Conservation (phyloP, 2,113 vertebrate species). For the Catharus minimus region DNA sequence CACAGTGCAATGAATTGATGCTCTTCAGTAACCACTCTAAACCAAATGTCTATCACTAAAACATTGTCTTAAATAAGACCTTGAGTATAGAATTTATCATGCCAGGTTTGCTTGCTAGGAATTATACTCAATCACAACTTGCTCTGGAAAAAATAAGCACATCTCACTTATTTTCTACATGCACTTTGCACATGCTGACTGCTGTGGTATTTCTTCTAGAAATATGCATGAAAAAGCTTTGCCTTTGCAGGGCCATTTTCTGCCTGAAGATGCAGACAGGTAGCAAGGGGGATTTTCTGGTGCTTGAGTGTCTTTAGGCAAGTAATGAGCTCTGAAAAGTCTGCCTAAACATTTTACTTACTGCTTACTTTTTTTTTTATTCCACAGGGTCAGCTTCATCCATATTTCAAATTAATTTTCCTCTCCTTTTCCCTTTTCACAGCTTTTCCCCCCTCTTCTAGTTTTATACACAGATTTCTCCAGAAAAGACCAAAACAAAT, state of each 20-base stretch:
- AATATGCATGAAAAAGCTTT: fast-evolving
- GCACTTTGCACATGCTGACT: background rate
- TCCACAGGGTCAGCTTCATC: background rate
- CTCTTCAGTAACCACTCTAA: background rate
- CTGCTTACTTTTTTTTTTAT: background rate
- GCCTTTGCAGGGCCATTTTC: background rate
- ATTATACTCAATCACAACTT: background rate
- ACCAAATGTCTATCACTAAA: background rate
- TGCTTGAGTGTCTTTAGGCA: background rate
- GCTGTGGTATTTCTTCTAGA: background rate
- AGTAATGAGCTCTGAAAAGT: background rate
- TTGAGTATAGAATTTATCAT: background rate
- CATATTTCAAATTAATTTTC: background rate
- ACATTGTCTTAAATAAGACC: background rate
- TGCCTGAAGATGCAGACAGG: background rate
- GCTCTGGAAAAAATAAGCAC: background rate
- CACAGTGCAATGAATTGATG: background rate
- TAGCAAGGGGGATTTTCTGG: background rate
- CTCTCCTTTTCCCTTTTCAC: background rate
- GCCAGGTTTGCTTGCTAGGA: background rate
- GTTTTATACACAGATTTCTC: background rate
- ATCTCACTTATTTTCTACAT: background rate
- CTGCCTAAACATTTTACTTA: background rate
- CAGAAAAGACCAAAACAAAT: background rate
- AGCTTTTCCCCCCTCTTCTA: too few species aligned